These are phyloP conservation scores for Macrophya annulata DNA, from an alignment of 2,888 invertebrate genomes.

Conservation along the genomic window DNA sequence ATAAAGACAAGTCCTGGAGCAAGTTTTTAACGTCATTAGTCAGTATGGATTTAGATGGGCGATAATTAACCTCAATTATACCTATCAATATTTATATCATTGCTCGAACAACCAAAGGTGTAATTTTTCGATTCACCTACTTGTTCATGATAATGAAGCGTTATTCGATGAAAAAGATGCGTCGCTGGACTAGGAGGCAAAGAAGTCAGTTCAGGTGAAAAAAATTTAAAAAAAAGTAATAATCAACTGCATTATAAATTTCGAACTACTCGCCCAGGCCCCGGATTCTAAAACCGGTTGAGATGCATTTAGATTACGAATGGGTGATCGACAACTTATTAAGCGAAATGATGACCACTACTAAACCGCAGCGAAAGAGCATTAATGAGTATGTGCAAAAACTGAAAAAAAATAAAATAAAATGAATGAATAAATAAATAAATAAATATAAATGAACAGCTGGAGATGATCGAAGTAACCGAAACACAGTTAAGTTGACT, in stretches of 20 bases:
- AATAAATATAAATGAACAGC: background rate
- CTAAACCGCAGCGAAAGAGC: background rate
- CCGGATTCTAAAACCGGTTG: conserved; percentile 12
- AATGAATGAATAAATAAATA: background rate
- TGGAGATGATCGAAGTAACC: background rate
- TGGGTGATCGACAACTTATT: background rate
- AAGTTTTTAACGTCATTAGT: background rate
- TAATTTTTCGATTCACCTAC: background rate
- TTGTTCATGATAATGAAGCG: background rate
- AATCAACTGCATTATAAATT: background rate
- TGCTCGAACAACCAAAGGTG: background rate
- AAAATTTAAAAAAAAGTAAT: background rate
- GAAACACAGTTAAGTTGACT: conserved; percentile 36
- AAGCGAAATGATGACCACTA: background rate
- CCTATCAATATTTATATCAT: conserved; percentile 35
- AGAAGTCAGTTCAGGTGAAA: background rate
- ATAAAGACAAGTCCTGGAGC: background rate
- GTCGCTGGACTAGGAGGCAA: background rate
- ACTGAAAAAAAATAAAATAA: background rate
- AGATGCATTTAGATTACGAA: conserved; percentile 10
- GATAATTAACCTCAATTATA: conserved; percentile 6
- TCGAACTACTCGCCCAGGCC: background rate
- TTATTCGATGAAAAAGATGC: background rate
- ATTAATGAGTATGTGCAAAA: background rate
- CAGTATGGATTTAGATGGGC: background rate